Percentiles rank a stretch among this genome's conserved stretches.
Evolutionary conservation across 2,797 vertebrate genomes (phyloP).

Genomic region (Hirundo rustica): DNA sequence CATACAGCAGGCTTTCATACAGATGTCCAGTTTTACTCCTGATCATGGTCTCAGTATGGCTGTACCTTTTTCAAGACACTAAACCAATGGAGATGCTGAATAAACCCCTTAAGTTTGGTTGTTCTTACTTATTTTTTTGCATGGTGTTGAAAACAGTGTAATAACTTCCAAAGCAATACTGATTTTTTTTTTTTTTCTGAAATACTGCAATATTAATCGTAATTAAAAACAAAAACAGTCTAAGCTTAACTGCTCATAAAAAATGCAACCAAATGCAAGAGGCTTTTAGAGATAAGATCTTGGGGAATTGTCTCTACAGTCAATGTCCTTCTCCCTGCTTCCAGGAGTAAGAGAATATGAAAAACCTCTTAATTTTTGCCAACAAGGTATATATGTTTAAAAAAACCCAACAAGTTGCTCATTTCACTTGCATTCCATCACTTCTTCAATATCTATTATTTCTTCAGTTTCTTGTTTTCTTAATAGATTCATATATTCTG

Average conservation of each 20-base stretch:
- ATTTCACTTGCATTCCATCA: background rate
- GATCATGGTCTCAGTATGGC: background rate
- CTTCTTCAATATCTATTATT: background rate
- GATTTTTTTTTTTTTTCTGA: background rate
- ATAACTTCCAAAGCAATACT: background rate
- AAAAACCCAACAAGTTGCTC: background rate
- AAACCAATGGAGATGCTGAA: background rate
- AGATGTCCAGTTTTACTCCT: background rate
- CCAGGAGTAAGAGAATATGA: background rate
- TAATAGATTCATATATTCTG: background rate
- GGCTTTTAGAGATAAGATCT: background rate
- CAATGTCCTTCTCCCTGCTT: background rate
- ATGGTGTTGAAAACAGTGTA: background rate
- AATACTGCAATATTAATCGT: background rate
- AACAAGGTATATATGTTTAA: background rate
- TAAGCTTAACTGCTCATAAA: background rate
- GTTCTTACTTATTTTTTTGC: background rate
- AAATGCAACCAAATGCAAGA: background rate
- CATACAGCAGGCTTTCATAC: background rate
- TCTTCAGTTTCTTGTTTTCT: background rate
- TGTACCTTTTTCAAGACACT: background rate
- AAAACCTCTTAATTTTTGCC: background rate
- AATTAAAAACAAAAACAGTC: background rate
- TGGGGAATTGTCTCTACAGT: background rate
- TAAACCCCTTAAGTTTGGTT: background rate